phyloP scores from a whole-genome alignment of 2,888 invertebrate species.

The Drosophila kambysellisi region DNA sequence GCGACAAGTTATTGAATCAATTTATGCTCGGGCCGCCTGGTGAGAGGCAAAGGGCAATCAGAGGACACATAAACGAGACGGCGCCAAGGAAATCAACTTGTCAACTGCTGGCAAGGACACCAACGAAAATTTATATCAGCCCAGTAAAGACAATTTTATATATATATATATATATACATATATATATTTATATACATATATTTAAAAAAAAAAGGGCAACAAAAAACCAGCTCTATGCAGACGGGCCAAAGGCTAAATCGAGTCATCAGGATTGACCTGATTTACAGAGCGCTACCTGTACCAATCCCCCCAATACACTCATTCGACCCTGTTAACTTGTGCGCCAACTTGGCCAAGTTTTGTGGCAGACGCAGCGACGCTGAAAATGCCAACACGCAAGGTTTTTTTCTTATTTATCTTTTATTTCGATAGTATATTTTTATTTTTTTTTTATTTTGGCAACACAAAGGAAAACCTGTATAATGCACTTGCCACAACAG shows the following conservation, averaged over 20 bases:
- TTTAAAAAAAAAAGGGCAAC: constrained; percentile 7
- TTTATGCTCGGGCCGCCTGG: constrained; percentile 45
- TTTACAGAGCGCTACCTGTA: constrained; percentile 43
- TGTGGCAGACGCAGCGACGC: constrained; percentile 74
- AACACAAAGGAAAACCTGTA: constrained; percentile 75
- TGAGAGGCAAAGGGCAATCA: constrained; percentile 62
- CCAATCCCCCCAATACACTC: background rate
- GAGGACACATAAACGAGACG: constrained; percentile 53
- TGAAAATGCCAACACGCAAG: constrained; percentile 75
- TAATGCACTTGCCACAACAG: constrained; percentile 73
- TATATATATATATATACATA: constrained; percentile 16
- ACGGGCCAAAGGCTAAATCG: constrained; percentile 42
- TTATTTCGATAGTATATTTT: constrained; percentile 36
- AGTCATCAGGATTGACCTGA: constrained; percentile 62
- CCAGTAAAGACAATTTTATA: constrained; percentile 35
- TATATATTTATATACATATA: constrained; percentile 9
- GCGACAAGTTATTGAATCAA: constrained; percentile 63
- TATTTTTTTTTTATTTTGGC: constrained; percentile 59
- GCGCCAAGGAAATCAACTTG: constrained; percentile 78
- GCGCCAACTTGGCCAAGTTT: constrained; percentile 52
- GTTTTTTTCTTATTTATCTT: constrained; percentile 40
- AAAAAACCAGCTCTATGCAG: background rate
- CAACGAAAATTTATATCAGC: constrained; percentile 29
- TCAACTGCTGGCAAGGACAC: constrained; percentile 64
- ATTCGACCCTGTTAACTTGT: background rate